Conservation (phyloP, 2,113 vertebrate genomes). For the Malaclemys terrapin region DNA sequence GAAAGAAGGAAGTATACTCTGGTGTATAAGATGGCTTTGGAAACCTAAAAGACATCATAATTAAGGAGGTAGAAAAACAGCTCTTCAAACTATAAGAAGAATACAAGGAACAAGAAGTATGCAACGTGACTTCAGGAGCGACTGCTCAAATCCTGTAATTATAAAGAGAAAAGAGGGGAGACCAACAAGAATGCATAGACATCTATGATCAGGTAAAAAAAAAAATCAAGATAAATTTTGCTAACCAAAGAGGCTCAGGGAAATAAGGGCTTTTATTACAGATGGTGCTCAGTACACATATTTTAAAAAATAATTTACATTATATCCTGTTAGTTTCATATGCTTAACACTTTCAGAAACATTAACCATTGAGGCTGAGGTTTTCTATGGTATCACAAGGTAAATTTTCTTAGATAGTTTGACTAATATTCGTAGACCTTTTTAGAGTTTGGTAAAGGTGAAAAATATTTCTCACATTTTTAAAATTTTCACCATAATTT, state of each 20-base stretch:
- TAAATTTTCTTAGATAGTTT: neutral
- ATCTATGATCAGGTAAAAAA: neutral
- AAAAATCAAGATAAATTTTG: neutral
- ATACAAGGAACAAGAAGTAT: neutral
- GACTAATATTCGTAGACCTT: neutral
- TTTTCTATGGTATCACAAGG: neutral
- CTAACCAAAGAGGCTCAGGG: neutral
- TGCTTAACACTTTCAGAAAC: neutral
- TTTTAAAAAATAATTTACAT: neutral
- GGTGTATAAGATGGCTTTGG: neutral
- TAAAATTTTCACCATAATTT: neutral
- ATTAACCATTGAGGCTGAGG: neutral
- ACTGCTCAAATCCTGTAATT: neutral
- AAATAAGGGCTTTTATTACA: neutral
- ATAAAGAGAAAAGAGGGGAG: neutral
- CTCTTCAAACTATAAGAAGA: neutral
- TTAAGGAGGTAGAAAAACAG: neutral
- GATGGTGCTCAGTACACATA: neutral
- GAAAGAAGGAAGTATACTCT: neutral
- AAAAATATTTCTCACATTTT: neutral
- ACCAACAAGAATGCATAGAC: accelerated
- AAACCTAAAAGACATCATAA: neutral
- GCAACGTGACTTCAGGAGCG: neutral
- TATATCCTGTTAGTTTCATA: neutral
- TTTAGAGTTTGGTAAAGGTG: neutral